phyloP scores from a whole-genome alignment of 2,113 vertebrate genomes.

The Narcine bancroftii region DNA sequence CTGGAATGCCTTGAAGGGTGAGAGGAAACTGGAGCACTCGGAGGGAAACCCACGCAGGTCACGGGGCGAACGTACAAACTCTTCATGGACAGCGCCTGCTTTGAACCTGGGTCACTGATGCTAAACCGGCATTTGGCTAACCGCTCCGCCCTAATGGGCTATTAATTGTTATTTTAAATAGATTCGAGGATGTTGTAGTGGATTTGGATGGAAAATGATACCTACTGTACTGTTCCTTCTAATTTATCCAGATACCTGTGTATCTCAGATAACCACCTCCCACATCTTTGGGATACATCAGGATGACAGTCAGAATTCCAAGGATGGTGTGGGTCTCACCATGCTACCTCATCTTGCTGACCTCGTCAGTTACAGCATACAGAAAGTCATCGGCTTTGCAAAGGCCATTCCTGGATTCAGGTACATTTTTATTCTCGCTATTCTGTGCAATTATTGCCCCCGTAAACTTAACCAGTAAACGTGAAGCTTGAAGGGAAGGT shows the following conservation, averaged over 20 bases:
- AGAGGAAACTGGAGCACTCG: too few species aligned
- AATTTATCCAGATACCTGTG: neutral
- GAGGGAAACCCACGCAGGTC: too few species aligned
- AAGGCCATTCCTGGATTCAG: slow-evolving; percentile 97
- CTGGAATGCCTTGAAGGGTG: too few species aligned
- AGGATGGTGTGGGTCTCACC: slow-evolving; percentile 60
- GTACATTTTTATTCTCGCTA: slow-evolving; percentile 47
- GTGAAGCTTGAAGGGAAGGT: neutral
- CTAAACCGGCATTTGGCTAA: too few species aligned
- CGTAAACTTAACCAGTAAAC: neutral
- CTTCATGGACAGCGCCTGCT: too few species aligned
- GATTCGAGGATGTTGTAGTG: neutral
- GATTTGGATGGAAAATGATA: slow-evolving; percentile 22
- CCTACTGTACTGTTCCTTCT: neutral
- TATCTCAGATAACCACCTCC: neutral
- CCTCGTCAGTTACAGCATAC: slow-evolving; percentile 94
- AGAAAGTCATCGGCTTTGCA: slow-evolving; percentile 93
- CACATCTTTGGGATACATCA: neutral
- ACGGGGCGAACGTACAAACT: too few species aligned
- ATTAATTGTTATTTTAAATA: neutral
- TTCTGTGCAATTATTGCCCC: neutral
- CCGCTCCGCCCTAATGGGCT: too few species aligned
- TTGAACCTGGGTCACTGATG: too few species aligned
- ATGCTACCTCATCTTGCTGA: slow-evolving; percentile 93
- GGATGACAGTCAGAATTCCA: neutral